phyloP scores from a whole-genome alignment of 2,113 vertebrate species.

The Meles meles region DNA sequence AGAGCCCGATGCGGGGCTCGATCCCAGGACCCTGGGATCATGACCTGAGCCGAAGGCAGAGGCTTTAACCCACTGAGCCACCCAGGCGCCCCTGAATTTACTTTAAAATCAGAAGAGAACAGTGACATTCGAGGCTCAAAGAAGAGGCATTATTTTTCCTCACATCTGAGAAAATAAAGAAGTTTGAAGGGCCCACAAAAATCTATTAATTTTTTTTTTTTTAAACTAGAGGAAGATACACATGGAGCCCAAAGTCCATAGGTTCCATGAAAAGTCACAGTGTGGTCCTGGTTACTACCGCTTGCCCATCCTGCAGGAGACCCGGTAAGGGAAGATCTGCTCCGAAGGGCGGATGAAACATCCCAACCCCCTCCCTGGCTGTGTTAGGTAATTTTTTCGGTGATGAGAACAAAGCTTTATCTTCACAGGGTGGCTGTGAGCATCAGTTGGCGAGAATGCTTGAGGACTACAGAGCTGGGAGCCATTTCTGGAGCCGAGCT shows the following conservation, averaged over 20 bases:
- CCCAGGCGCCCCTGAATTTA: too few species aligned
- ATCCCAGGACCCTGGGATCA: too few species aligned
- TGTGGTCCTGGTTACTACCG: neutral
- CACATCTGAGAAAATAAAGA: neutral
- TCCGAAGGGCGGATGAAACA: neutral
- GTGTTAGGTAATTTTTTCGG: neutral
- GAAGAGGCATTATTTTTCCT: neutral
- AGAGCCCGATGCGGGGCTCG: too few species aligned
- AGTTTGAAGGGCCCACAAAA: neutral
- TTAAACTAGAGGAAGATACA: neutral
- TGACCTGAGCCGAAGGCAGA: too few species aligned
- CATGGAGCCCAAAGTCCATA: neutral
- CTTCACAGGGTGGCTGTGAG: neutral
- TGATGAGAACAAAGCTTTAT: neutral
- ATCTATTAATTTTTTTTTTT: neutral
- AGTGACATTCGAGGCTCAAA: neutral
- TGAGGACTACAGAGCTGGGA: neutral
- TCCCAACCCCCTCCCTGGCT: rapidly evolving
- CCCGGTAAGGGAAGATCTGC: neutral
- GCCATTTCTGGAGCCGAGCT: neutral
- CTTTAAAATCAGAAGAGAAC: neutral
- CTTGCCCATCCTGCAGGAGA: neutral
- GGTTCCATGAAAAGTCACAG: neutral
- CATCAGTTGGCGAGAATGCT: neutral
- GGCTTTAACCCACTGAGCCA: too few species aligned